Conservation (phyloP, 2,888 invertebrate genomes). For the Euplexia lucipara region DNA sequence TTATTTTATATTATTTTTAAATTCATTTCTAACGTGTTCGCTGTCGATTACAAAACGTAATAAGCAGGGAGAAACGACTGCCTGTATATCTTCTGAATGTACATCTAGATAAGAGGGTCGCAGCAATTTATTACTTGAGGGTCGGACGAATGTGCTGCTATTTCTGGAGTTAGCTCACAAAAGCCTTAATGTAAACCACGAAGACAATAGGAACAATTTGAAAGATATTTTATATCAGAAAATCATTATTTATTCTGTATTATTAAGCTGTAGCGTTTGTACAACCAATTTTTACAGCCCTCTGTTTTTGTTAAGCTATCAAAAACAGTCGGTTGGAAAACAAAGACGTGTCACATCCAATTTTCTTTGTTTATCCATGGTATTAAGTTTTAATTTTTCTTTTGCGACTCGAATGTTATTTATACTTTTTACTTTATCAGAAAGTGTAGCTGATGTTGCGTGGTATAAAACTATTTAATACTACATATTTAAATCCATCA, state of each 20-base stretch:
- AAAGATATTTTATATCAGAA: slow-evolving; percentile 2
- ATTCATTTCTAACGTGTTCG: slow-evolving; percentile 59
- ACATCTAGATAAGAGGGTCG: slow-evolving; percentile 72
- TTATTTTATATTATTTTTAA: slow-evolving; percentile 4
- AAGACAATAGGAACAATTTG: slow-evolving; percentile 22
- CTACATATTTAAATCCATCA: slow-evolving; percentile 35
- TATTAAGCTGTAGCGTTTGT: slow-evolving; percentile 24
- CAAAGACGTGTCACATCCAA: slow-evolving; percentile 25
- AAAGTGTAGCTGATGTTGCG: slow-evolving; percentile 11
- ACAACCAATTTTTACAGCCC: slow-evolving; percentile 7
- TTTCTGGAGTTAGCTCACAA: slow-evolving; percentile 56
- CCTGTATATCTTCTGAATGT: slow-evolving; percentile 68
- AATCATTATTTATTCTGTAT: slow-evolving; percentile 16
- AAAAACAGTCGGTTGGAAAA: slow-evolving; percentile 37
- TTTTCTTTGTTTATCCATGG: slow-evolving; percentile 46
- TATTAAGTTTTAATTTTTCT: slow-evolving; percentile 35
- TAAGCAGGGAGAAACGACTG: slow-evolving; percentile 64
- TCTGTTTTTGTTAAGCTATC: slow-evolving; percentile 30
- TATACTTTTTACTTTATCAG: slow-evolving; percentile 13
- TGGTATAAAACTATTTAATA: slow-evolving; percentile 20
- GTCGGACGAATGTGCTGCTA: slow-evolving; percentile 61
- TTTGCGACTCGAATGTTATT: slow-evolving; percentile 37
- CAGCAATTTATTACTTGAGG: slow-evolving; percentile 71
- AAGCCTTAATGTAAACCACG: slow-evolving; percentile 36
- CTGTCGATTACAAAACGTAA: slow-evolving; percentile 65